Percentiles rank a stretch among this genome's conserved stretches.
Conservation (phyloP, 2,888 invertebrate genomes). For the Morinoia aosen region DNA sequence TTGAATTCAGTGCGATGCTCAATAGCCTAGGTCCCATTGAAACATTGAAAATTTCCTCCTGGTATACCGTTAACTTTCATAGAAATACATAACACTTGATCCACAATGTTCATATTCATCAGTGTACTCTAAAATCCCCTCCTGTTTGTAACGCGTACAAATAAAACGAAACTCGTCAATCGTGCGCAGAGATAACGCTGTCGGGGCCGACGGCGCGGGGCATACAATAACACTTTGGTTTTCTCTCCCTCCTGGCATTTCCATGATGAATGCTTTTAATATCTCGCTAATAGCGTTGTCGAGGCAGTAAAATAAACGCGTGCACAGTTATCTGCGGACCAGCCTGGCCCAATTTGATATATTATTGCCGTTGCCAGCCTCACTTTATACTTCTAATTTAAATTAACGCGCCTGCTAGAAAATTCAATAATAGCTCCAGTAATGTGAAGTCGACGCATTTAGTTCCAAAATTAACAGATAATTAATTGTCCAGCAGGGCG, state of each 20-base stretch:
- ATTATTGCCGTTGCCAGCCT: background rate
- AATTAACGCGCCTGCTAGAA: constrained; percentile 3
- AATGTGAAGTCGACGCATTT: background rate
- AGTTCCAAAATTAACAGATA: background rate
- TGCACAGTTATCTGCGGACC: background rate
- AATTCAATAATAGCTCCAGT: background rate
- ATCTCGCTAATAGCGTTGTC: constrained; percentile 28
- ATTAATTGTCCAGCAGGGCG: background rate
- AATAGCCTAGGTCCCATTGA: too few species aligned
- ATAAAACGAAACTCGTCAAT: background rate
- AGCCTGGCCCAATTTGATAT: background rate
- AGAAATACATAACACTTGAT: background rate
- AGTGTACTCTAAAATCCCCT: background rate
- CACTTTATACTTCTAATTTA: constrained; percentile 4
- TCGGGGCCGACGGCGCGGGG: background rate
- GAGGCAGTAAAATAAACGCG: background rate
- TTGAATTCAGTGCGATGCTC: too few species aligned
- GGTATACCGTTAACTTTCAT: background rate
- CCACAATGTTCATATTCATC: background rate
- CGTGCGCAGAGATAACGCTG: background rate
- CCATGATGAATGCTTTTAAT: constrained; percentile 27
- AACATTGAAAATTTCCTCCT: too few species aligned
- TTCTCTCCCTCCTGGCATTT: background rate
- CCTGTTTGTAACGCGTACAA: background rate
- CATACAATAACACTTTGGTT: background rate